A percentile compares a stretch with the other conserved stretches of the same genome.
Evolutionary conservation across 1,140 invertebrate species (phyloP).

Genomic region (Diplogasteroides magnus): DNA sequence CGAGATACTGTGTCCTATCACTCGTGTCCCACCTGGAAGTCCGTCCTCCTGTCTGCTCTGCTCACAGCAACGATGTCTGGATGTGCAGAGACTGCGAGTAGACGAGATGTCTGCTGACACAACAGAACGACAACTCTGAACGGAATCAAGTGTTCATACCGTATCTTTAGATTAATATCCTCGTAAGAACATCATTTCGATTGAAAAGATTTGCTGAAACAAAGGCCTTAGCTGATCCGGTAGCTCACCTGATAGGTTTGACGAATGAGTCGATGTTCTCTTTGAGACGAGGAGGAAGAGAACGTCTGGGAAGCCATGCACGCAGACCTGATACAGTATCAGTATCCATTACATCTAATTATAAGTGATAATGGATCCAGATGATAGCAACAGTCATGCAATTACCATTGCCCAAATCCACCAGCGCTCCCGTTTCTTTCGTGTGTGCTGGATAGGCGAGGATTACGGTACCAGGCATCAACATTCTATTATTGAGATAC

Average conservation of each 20-base stretch:
- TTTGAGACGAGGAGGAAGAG: conserved; percentile 45
- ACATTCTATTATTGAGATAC: conserved; percentile 18
- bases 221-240: background rate
- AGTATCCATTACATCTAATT: background rate
- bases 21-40: conserved; percentile 34
- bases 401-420: conserved; percentile 35
- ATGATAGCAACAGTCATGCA: background rate
- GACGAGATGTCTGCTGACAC: conserved; percentile 43
- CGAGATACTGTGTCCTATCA: conserved; percentile 4
- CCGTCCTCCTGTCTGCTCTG: conserved; percentile 36
- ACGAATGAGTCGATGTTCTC: conserved; percentile 20
- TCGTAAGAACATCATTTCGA: no score
- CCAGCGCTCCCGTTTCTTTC: conserved; percentile 37
- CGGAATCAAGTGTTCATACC: no score
- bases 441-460: conserved; percentile 34
- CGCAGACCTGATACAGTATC: conserved; percentile 34
- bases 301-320: conserved; percentile 38
- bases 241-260: conserved; percentile 25
- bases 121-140: conserved; percentile 38
- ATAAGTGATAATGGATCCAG: background rate
- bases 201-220: background rate
- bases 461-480: conserved; percentile 48
- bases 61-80: conserved; percentile 47
- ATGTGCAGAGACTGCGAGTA: conserved; percentile 47
- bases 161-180: no score